Evolutionary conservation across 2,113 vertebrate genomes (phyloP), one percentile per base, ranked within the genome.

Genomic region (Leucopsar rothschildi): DNA sequence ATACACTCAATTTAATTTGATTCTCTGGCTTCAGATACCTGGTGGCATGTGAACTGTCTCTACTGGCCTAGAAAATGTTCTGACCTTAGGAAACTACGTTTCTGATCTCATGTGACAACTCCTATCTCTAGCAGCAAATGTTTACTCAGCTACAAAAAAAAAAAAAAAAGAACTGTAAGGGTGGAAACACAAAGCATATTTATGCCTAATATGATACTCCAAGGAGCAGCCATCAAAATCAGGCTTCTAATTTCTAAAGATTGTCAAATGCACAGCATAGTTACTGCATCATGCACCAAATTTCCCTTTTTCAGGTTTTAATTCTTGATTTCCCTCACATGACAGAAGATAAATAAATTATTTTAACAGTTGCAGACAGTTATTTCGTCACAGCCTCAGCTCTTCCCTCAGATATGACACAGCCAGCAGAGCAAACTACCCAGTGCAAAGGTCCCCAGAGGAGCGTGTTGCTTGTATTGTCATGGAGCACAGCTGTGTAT

Each of bases 161-260:
- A 66, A 75, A 83, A 71, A 53, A 69, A 5, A 50, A 82, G 19
- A 78, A 44, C 59, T 72, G 2, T 15, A 60, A 65, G 9, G 25
- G 27, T 71, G 31, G 64, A 91, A 79, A 35, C 40, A 79, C 23
- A 55, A 21, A 61, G 13, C 53, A 16, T n/a, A 49, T 86, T 92
- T 73, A 86, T 40, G 39, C 27, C 35, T 15, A 80, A 49, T 21
- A n/a, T 3, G 25, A 63, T 72, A 69, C 61, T 70, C 85, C 50
- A 85, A 87, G 56, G 59, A 93, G 35, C 49, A 93, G 42, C n/a
- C 79, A 92, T 59, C 88, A 91, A 86, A 95, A 95, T 88, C 1
- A 65, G 28, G 31, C 27, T 92, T 77, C 42, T 65, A 55, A 83
- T 84, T 81, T 56, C 61, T 77, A 75, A 88, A 63, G 68, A 65